Evolutionary conservation across 2,888 invertebrate species (phyloP), one percentile per base, ranked within the genome.

Genomic region (Parelbella ahira): DNA sequence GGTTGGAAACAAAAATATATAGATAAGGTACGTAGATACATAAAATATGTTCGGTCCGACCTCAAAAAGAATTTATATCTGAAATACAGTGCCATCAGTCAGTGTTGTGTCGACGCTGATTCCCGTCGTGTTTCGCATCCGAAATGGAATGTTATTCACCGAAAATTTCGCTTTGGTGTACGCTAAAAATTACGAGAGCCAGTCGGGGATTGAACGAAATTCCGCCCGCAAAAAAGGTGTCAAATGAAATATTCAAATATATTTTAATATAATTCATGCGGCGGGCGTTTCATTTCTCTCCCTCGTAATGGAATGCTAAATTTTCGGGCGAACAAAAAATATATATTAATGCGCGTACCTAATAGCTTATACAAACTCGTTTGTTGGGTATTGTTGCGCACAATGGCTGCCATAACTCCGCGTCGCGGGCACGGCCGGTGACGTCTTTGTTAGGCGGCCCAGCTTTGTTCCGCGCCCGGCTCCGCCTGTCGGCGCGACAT

Each of bases 231-330:
- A 86, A 84, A 86, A 86, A 86, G 87, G 87, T 87, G 87, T 87
- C 87, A 87, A 87, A 87, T 87, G 87, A 87, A 87, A 87, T 87
- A 87, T 87, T 87, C 87, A 87, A 87, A 87, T 87, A 86, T 87
- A 87, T 87, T 87, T 86, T 87, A 87, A 87, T 87, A 87, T 87
- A 87, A 87, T 87, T 87, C 87, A 87, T 86, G 84, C 86, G 81
- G 86, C 87, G 83, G 83, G 86, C 84, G 83, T 87, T 87, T 84
- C 86, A 87, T 87, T 86, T 86, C 87, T 83, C 84, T 84, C 86
- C 87, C 87, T 77, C 78, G 84, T 87, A 87, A 87, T 86, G 87
- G 87, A 87, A 87, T 86, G 87, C 87, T 80, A 84, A 87, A 87
- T 87, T 86, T 86, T 86, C 82, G 78, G 84, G 82, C 75, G 80